Base-by-base conservation (phyloP, 2,113 vertebrate genomes). In the Strix uralensis region DNA sequence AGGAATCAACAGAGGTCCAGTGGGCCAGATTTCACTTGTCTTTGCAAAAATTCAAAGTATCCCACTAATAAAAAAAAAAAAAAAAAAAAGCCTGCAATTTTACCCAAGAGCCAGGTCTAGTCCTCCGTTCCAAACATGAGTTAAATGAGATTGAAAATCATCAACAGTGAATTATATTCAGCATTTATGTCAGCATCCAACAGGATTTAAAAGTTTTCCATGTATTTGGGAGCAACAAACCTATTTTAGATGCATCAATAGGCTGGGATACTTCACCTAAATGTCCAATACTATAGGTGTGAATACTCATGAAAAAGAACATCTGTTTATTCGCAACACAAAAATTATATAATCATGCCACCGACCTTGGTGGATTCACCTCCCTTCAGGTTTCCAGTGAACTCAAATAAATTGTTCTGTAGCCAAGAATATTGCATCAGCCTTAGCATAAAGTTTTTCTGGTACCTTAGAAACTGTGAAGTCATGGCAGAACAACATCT, bases 391-490 rank as follows among this genome's bases (percentile, higher is more conserved):
- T 97, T 94, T 94, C 57, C 73, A 82, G 42, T 61, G 65, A 95
- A 89, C 52, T 90, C 27, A 90, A 67, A 54, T 91, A 88, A 88
- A 74, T 83, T 92, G 79, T 92, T 88, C 88, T 88, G 79, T 52
- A 63, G 92, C 86, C 90, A 91, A 87, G 36, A 92, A 90, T 51
- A 94, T 81, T 94, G 91, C 93, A 95, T 94, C 90, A 96, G 91
- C 25, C 59, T 83, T 62, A 86, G 57, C 63, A 65, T 36, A 92
- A 94, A 94, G 75, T 88, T 86, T 84, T 94, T 77, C 26, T 79
- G 85, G 81, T 86, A 89, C 78, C 67, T 91, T 65, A 69, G 91
- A 92, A 78, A 96, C 85, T 93, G 91, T 94, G 92, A 97, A 97
- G 92, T 94, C 94, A 97, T 82, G 84, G 94, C 23, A 93, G 79